A percentile compares a stretch with the other conserved stretches of the same genome.
Conservation (phyloP, 2,888 invertebrate genomes). For the Phania funesta region DNA sequence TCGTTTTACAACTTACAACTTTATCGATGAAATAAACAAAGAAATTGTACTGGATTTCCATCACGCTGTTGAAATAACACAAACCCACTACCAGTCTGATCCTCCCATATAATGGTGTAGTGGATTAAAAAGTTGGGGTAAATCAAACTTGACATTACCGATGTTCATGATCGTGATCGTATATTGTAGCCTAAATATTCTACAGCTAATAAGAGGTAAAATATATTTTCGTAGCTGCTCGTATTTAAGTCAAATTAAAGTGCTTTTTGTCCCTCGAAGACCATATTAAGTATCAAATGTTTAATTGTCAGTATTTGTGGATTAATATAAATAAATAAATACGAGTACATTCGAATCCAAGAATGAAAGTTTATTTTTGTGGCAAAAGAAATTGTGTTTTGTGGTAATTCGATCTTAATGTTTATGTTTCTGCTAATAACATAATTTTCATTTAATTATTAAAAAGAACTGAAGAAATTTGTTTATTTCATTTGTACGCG, state of each 20-base stretch:
- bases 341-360: background rate
- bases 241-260: slow-evolving; percentile 53
- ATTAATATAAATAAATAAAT: background rate
- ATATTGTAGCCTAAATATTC: background rate
- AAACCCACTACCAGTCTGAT: background rate
- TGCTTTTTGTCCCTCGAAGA: slow-evolving; percentile 19
- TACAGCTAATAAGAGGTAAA: slow-evolving; percentile 32
- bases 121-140: background rate
- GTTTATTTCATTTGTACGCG: background rate
- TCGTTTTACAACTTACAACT: too few species aligned
- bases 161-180: background rate
- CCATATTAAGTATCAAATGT: slow-evolving; percentile 36
- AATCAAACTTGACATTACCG: background rate
- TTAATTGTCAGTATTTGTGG: background rate
- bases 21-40: too few species aligned
- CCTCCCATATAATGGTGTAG: background rate
- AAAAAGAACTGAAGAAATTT: slow-evolving; percentile 52
- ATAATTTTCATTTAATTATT: slow-evolving; percentile 60
- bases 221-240: slow-evolving; percentile 41
- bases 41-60: too few species aligned
- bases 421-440: slow-evolving; percentile 62
- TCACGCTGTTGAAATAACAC: too few species aligned
- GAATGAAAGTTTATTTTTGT: slow-evolving; percentile 9
- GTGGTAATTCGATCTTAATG: slow-evolving; percentile 50
- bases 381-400: slow-evolving; percentile 29